Evolutionary conservation across 2,797 vertebrate species (phyloP), one percentile per base, ranked within the genome.

Genomic region (Chiloscyllium punctatum): DNA sequence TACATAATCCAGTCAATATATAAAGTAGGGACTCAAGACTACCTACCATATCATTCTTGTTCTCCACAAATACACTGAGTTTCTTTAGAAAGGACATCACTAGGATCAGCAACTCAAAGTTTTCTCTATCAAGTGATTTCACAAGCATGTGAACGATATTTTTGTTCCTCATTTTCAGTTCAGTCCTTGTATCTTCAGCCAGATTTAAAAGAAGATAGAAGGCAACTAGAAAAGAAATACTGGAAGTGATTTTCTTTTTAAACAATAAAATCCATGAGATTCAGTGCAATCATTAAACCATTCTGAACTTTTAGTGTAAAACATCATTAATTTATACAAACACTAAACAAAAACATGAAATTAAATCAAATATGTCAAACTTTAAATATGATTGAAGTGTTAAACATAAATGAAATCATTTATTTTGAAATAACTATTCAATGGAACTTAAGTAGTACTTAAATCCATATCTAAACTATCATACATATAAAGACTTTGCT

Each of bases 121-220:
- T 99, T 69, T 99, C 98, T 27, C 99, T 97, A 66, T 99, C 98
- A 96, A 99, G 97, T 0, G 98, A 98, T 97, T 98, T 99, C 97
- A 99, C 99, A 96, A 99, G 96, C 98, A 98, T 98, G 95, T 98
- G 98, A 57, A 99, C 98, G 51, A 99, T 98, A 96, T 99, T 99
- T 96, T 99, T 99, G 97, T 99, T 99, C 96, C 98, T 98, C 98
- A 99, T 99, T 98, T 99, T 99, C 97, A 99, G 97, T 96, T 99
- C 99, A 0, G 98, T 99, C 87, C 98, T 98, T 0, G 98, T 98
- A 96, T 99, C 99, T 96, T 99, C 99, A 57, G 99, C 98, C 82
- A 99, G 98, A 97, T 99, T 99, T 57, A 99, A 97, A 96, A 99
- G 98, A 96, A 99, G 97, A 97, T 98, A 98, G 96, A 99, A 97